These are phyloP conservation scores for Cyclophora punctaria DNA, from an alignment of 2,888 invertebrate genomes.

Conservation along the genomic window DNA sequence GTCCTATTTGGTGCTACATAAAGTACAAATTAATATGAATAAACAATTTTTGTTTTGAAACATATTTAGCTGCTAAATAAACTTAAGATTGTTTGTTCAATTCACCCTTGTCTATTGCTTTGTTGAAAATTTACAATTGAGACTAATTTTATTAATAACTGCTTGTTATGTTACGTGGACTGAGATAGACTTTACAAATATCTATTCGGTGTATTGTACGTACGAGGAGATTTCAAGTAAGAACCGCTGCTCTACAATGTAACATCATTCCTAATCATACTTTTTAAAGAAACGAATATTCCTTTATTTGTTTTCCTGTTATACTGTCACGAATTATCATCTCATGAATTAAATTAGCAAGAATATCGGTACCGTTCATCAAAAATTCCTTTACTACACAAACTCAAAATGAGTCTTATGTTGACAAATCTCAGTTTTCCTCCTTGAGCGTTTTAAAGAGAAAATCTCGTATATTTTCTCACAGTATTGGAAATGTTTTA, in stretches of 20 bases:
- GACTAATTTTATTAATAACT: not conserved
- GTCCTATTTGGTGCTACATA: too few species aligned
- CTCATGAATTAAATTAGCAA: not conserved
- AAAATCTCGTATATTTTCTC: conserved; percentile 3
- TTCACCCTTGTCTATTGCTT: not conserved
- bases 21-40: too few species aligned
- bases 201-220: too few species aligned
- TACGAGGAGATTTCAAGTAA: too few species aligned
- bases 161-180: not conserved
- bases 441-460: not conserved
- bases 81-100: not conserved
- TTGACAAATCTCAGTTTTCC: not conserved
- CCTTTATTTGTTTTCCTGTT: too few species aligned
- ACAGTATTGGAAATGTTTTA: conserved; percentile 2
- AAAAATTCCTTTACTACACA: not conserved
- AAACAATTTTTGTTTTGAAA: too few species aligned
- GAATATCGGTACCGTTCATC: not conserved
- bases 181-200: not conserved
- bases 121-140: not conserved
- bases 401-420: not conserved
- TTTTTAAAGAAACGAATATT: too few species aligned
- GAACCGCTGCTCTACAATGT: too few species aligned
- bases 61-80: too few species aligned
- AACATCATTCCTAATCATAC: too few species aligned
- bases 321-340: too few species aligned